Base-by-base conservation (phyloP, 2,797 vertebrate genomes). In the Sardinella longiceps region DNA sequence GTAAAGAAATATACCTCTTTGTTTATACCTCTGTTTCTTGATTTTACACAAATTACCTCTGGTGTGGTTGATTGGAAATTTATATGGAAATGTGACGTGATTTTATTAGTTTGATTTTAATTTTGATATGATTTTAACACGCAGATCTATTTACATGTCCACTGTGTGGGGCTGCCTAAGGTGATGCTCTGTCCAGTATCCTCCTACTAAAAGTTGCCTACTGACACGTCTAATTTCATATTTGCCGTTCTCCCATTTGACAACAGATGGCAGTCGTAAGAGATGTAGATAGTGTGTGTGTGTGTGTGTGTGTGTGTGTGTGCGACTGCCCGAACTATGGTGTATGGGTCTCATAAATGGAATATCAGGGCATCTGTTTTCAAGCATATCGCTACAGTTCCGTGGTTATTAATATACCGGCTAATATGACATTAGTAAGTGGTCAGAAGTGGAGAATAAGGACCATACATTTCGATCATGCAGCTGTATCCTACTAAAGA, bases 191-290 rank as follows among this genome's bases (percentile, higher is more conserved):
- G 46, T 10, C 7, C 46, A 48, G 46, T 48, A 10, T 7, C 46
- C 46, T 48, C 10, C 46, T 10, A 12, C 46, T 48, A 48, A 48
- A 43, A 81, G 63, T 37, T 74, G 6, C 60, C 28, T 37, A 83
- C 30, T 63, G 70, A 85, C 74, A 53, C 66, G 56, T 30, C 53
- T 63, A 28, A 15, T 74, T 7, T 12, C 25, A 11, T 18, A 0
- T 10, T 0, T 84, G 46, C 51, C 7, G 20, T 84, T 82, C 80
- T 53, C 33, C 15, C 20, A 25, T 58, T 56, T 33, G n/a, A 83
- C 84, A 58, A 43, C 28, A 86, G 87, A 30, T 80, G 87, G 81
- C 56, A 56, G 45, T 30, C 45, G 15, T 37, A 53, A 4, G 77
- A 2, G 74, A 77, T 77, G 70, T 77, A 77, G 70, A 77, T 70